Conservation (phyloP, 2,888 invertebrate species). For the Entomobrya multifasciata region DNA sequence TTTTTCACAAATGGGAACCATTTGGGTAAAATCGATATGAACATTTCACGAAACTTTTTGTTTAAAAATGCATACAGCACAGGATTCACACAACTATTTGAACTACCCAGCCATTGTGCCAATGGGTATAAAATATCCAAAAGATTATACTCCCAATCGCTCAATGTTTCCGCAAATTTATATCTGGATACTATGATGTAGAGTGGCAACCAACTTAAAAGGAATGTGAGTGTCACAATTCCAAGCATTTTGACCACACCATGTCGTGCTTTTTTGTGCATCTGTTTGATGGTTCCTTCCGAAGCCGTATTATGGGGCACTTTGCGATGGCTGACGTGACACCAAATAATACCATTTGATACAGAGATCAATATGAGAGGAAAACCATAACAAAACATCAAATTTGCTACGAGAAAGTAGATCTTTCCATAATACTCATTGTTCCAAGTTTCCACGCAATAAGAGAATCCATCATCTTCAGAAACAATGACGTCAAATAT, state of each 20-base stretch:
- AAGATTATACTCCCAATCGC: conserved; percentile 85
- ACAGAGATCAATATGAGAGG: conserved; percentile 94
- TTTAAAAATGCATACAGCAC: too few relatives aligned
- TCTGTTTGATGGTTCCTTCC: conserved; percentile 81
- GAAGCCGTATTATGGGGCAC: conserved; percentile 86
- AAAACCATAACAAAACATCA: conserved; percentile 93
- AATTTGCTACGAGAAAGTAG: conserved; percentile 93
- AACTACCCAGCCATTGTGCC: too few relatives aligned
- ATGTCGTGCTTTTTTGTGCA: conserved; percentile 96
- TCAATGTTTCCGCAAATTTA: too few relatives aligned
- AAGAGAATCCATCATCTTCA: conserved; percentile 82
- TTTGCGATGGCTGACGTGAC: too few relatives aligned
- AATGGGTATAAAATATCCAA: conserved; percentile 90
- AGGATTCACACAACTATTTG: too few relatives aligned
- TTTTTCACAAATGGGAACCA: too few relatives aligned
- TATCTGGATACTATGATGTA: too few relatives aligned
- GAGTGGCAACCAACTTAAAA: conserved; percentile 92
- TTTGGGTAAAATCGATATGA: conserved; percentile 84
- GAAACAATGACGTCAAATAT: conserved; percentile 80
- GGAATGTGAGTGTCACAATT: too few relatives aligned
- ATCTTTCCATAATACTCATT: conserved; percentile 88
- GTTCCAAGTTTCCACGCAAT: conserved; percentile 93
- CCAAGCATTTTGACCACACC: conserved; percentile 98
- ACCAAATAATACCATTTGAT: conserved; percentile 95
- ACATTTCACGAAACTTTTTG: too few relatives aligned